Conservation (phyloP, 2,888 invertebrate species). For the Corythucha ciliata region DNA sequence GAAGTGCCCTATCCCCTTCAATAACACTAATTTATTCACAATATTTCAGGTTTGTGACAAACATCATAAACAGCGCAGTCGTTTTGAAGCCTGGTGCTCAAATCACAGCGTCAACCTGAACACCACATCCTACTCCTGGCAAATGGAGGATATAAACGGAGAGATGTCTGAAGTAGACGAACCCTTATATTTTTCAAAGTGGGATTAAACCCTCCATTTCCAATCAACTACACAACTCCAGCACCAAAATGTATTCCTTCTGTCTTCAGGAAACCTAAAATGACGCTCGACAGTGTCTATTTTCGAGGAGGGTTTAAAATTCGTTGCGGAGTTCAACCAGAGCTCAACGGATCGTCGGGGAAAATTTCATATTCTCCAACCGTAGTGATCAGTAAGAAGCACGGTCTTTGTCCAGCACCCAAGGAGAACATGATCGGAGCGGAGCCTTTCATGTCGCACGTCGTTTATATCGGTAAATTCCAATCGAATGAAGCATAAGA, state of each 20-base stretch:
- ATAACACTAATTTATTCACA: background rate
- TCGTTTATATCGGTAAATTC: constrained; percentile 19
- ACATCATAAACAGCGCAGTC: constrained; percentile 14
- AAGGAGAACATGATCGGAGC: constrained; percentile 26
- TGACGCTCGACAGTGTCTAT: constrained; percentile 24
- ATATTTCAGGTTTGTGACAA: constrained; percentile 21
- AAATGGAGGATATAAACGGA: constrained; percentile 24
- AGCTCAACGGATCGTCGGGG: constrained; percentile 4
- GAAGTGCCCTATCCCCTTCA: background rate
- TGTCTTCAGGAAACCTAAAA: constrained; percentile 14
- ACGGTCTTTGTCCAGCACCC: constrained; percentile 20
- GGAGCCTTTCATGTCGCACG: constrained; percentile 26
- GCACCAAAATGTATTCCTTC: background rate
- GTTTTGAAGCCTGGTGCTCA: constrained; percentile 19
- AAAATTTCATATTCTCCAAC: constrained; percentile 18
- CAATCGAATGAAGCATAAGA: background rate
- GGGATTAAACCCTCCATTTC: background rate
- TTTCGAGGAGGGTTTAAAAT: constrained; percentile 23
- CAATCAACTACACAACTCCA: background rate
- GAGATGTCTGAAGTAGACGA: constrained; percentile 19
- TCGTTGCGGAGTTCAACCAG: constrained; percentile 21
- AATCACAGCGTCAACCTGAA: constrained; percentile 22
- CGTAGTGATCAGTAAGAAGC: constrained; percentile 13
- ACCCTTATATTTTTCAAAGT: constrained; percentile 20
- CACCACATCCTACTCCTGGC: constrained; percentile 21